Evolutionary conservation across 2,797 vertebrate species (phyloP), one percentile per base, ranked within the genome.

Genomic region (Pangasius larnaudii): DNA sequence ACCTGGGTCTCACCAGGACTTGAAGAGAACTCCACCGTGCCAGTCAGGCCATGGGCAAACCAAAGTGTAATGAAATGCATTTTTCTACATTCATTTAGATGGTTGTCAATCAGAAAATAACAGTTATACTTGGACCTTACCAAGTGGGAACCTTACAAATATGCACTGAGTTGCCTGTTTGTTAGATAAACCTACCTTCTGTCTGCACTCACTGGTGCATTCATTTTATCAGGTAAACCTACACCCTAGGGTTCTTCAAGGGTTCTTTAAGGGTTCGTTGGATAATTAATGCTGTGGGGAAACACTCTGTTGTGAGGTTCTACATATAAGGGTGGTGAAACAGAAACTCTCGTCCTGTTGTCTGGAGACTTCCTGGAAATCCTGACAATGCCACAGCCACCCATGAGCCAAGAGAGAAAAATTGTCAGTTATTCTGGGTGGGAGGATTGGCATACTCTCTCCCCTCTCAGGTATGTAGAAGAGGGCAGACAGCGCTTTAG

Each of bases 81-180:
- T 24, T n/a, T 36, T 24, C 71, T 65, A 33, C 22, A n/a, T 67
- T 53, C 9, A 39, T 67, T 22, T 7, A 13, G 11, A 72, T n/a
- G 7, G 16, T 13, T 61, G 51, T 69, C 69, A 61, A 24, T 49
- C 36, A 58, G 65, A n/a, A 81, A 59, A 77, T 51, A 18, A 53
- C 16, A 13, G 24, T 39, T 36, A 59, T 36, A 58, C 67, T 33
- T 67, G 5, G 33, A 42, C 30, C 30, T 53, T 24, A 11, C 16
- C 53, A 87, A 74, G 79, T 46, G 7, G n/a, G 27, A 83, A 87
- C 39, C 79, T 59, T 36, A 39, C 11, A 65, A 58, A 87, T 58
- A 53, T 63, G 14, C 6, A 36, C 18, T 36, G n/a, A 13, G 30
- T 67, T 67, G 63, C 63, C 2, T 53, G 14, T 53, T 53, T 14